Percentiles rank a stretch among this genome's conserved stretches.
phyloP scores from a whole-genome alignment of 2,888 invertebrate species.

The Eupithecia tripunctaria region DNA sequence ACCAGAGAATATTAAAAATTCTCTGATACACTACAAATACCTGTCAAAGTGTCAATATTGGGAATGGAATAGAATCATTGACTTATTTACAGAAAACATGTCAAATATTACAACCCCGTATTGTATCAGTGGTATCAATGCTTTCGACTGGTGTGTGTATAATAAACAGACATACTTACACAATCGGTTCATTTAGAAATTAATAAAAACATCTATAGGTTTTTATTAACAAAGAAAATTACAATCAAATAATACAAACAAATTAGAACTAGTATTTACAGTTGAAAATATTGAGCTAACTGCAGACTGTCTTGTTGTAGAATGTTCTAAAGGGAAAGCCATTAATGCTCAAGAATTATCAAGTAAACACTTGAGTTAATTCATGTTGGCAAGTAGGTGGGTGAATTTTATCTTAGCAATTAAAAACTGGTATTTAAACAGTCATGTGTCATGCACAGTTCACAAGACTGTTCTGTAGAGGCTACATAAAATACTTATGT shows the following conservation, averaged over 20 bases:
- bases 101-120: too few relatives aligned
- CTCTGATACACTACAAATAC: background rate
- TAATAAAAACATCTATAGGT: too few relatives aligned
- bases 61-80: too few relatives aligned
- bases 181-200: too few relatives aligned
- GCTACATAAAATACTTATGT: background rate
- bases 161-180: too few relatives aligned
- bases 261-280: too few relatives aligned
- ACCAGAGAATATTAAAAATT: background rate
- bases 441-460: conserved; percentile 3
- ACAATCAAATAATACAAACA: too few relatives aligned
- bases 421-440: conserved; percentile 47
- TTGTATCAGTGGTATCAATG: too few relatives aligned
- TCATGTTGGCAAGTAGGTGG: conserved; percentile 36
- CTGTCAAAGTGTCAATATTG: background rate
- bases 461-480: background rate
- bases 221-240: too few relatives aligned
- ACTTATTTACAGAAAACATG: too few relatives aligned
- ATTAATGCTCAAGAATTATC: conserved; percentile 1
- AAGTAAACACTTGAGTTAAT: background rate
- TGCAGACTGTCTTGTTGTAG: background rate
- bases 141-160: too few relatives aligned
- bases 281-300: too few relatives aligned
- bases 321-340: background rate
- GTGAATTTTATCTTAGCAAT: conserved; percentile 44